These are phyloP conservation scores for Drosophila baimaii DNA, from an alignment of 1,140 invertebrate genomes.

Conservation along the genomic window DNA sequence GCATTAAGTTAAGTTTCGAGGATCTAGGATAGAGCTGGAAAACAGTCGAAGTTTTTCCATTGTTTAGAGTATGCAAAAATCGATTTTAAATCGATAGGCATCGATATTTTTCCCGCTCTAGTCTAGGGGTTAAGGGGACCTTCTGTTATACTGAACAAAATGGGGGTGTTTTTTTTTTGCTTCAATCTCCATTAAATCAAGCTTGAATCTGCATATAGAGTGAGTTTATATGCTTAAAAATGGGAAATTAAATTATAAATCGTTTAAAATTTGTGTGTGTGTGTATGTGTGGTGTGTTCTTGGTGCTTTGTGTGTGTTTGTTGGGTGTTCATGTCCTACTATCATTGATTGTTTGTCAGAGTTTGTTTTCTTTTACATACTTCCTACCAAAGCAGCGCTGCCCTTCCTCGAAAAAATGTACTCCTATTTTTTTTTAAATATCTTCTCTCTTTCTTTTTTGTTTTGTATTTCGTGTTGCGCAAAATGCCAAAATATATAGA, in stretches of 20 bases:
- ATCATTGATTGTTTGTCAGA: constrained; percentile 51
- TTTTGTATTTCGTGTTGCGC: constrained; percentile 32
- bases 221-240: constrained; percentile 31
- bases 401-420: constrained; percentile 24
- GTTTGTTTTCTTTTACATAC: constrained; percentile 64
- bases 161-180: constrained; percentile 11
- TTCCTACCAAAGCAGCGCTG: constrained; percentile 80
- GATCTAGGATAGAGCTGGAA: background rate
- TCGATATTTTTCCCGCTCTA: background rate
- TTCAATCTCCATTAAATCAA: constrained; percentile 43
- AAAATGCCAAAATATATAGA: constrained; percentile 20
- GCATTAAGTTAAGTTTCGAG: constrained; percentile 2
- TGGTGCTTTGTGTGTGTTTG: constrained; percentile 15
- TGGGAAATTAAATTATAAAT: constrained; percentile 33
- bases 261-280: constrained; percentile 15
- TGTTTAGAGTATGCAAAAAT: background rate
- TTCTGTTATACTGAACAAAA: constrained; percentile 23
- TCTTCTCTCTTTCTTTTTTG: too few species aligned
- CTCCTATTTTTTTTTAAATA: constrained; percentile 9
- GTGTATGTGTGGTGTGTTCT: constrained; percentile 9
- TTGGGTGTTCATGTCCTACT: constrained; percentile 20
- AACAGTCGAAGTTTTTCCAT: background rate
- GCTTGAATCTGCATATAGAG: constrained; percentile 32
- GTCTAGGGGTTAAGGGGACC: background rate
- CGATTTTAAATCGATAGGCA: background rate